Percentiles rank a stretch among this genome's conserved stretches.
These are phyloP conservation scores for Perdita meconis DNA, from an alignment of 2,888 invertebrate species.

Conservation along the genomic window DNA sequence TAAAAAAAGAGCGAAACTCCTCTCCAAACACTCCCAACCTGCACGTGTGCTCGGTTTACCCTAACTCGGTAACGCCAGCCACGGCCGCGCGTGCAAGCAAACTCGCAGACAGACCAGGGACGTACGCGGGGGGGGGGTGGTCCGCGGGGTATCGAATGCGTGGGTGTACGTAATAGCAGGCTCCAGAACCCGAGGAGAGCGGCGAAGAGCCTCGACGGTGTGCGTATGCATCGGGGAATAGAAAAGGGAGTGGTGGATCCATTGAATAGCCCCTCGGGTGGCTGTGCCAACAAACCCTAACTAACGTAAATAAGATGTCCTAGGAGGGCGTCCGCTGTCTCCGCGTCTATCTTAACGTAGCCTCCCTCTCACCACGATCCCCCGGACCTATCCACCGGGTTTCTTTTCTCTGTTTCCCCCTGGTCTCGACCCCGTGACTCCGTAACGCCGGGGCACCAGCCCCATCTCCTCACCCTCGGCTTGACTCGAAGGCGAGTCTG, in stretches of 20 bases:
- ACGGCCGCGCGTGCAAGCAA: not conserved
- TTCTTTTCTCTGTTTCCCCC: not conserved
- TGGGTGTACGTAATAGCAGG: constrained; percentile 29
- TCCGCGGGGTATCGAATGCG: constrained; percentile 12
- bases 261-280: constrained; percentile 80
- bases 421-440: constrained; percentile 14
- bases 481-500: constrained; percentile 63
- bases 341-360: not conserved
- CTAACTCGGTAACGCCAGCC: not conserved
- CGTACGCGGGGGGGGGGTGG: constrained; percentile 40
- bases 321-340: constrained; percentile 57
- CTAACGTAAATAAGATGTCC: constrained; percentile 84
- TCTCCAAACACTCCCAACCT: not conserved
- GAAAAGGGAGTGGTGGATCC: constrained; percentile 51
- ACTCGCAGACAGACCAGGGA: constrained; percentile 1
- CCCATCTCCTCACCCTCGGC: constrained; percentile 30
- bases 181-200: not conserved
- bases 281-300: constrained; percentile 83
- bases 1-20: not conserved
- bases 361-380: not conserved
- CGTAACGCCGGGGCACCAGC: constrained; percentile 4
- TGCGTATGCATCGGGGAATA: constrained; percentile 54
- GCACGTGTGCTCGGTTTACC: not conserved
- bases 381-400: too few species aligned
- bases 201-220: constrained; percentile 27